Percentiles rank a stretch among this genome's conserved stretches.
These are phyloP conservation scores for Cryptotis parvus DNA, from an alignment of 2,113 vertebrate species.

Conservation along the genomic window DNA sequence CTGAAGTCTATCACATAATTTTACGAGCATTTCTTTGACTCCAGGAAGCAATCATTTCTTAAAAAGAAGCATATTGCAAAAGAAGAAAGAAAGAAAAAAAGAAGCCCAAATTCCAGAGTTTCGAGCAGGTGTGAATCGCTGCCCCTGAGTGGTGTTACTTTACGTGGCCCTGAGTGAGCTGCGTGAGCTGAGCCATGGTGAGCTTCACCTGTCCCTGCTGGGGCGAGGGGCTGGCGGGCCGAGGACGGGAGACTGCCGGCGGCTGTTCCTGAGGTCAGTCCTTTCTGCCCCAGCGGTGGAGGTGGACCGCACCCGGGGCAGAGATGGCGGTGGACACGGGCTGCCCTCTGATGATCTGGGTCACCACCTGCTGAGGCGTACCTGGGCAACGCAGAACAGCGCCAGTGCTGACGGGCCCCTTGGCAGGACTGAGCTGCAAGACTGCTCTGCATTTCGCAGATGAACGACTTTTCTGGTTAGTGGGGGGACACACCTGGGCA, in stretches of 20 bases:
- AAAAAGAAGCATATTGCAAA: background rate
- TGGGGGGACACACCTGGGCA: no score
- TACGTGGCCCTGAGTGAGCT: constrained; percentile 98
- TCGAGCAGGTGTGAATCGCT: background rate
- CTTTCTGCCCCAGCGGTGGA: constrained; percentile 86
- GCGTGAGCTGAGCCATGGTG: constrained; percentile 98
- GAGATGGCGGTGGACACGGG: constrained; percentile 90
- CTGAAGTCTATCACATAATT: background rate
- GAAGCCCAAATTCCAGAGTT: background rate
- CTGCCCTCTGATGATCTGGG: constrained; percentile 91
- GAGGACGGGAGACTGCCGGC: constrained; percentile 82
- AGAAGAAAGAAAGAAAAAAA: no score
- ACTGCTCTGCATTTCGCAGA: background rate
- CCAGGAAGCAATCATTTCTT: background rate
- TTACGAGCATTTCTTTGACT: background rate
- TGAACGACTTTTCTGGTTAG: no score
- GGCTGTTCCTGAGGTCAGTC: constrained; percentile 82
- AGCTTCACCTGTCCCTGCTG: constrained; percentile 99
- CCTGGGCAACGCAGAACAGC: constrained; percentile 84
- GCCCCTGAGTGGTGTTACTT: constrained; percentile 19
- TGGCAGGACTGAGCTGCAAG: background rate
- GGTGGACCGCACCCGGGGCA: constrained; percentile 84
- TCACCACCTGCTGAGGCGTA: constrained; percentile 92
- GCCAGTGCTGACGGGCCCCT: background rate
- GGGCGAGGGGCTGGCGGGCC: constrained; percentile 87